Conservation (phyloP, 2,888 invertebrate species). For the Lasioglossum marginatum region DNA sequence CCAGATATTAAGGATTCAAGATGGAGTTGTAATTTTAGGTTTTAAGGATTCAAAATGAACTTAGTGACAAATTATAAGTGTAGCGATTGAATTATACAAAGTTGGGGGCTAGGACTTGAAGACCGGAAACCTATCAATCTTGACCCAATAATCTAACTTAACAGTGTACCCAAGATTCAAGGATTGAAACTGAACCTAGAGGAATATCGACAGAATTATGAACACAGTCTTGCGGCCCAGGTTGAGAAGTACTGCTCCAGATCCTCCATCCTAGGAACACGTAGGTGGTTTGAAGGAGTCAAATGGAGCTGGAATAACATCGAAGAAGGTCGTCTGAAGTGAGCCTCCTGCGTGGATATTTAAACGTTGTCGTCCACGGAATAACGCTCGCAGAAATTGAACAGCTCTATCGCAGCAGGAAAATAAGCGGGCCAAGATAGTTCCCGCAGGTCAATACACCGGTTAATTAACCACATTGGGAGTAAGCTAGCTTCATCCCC, state of each 20-base stretch:
- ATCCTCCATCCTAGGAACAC: neutral
- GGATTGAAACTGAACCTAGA: neutral
- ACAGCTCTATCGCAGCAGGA: neutral
- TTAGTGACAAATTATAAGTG: neutral
- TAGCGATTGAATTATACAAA: neutral
- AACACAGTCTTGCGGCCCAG: neutral
- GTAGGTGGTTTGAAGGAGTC: neutral
- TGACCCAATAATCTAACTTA: neutral
- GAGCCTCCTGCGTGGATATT: neutral
- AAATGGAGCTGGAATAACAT: neutral
- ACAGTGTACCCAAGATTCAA: neutral
- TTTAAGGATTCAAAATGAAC: neutral
- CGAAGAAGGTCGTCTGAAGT: neutral
- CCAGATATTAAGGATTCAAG: too few relatives aligned
- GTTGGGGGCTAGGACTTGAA: neutral
- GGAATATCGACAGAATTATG: neutral
- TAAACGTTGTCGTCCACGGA: neutral
- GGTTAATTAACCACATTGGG: constrained; percentile 58
- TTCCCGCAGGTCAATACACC: constrained; percentile 39
- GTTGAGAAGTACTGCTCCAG: neutral
- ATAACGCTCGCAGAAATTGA: too few relatives aligned
- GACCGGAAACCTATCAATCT: neutral
- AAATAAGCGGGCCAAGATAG: constrained; percentile 2
- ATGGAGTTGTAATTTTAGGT: too few relatives aligned
- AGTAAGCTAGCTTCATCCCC: constrained; percentile 56